Evolutionary conservation across 1,140 invertebrate species (phyloP).

Genomic region (Odontomachus brunneus): DNA sequence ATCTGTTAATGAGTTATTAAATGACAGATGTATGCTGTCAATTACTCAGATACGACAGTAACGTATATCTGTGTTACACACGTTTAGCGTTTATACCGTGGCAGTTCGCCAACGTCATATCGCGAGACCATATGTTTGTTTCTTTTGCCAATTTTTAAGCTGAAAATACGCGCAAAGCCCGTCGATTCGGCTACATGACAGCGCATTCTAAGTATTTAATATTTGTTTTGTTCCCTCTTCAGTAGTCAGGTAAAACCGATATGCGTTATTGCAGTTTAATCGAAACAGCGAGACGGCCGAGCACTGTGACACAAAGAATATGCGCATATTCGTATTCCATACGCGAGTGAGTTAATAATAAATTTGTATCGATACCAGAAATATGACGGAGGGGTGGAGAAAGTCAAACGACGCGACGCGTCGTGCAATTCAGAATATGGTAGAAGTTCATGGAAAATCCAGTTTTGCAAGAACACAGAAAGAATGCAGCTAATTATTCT

Average conservation of each 20-base stretch:
- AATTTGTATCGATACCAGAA: slow-evolving; percentile 40
- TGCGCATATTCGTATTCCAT: slow-evolving; percentile 15
- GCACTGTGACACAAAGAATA: slow-evolving; percentile 42
- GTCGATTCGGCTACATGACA: background rate
- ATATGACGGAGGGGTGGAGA: background rate
- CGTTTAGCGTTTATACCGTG: background rate
- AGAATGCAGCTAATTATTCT: too few species aligned
- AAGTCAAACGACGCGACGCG: background rate
- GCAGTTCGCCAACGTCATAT: background rate
- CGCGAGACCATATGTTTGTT: too few species aligned
- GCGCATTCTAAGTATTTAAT: slow-evolving; percentile 58
- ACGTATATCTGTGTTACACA: background rate
- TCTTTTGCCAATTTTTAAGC: background rate
- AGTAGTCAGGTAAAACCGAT: slow-evolving; percentile 25
- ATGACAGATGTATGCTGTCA: background rate
- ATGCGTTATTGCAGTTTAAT: slow-evolving; percentile 55
- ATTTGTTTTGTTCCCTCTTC: slow-evolving; percentile 7
- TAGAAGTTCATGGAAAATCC: too few species aligned
- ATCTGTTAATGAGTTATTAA: background rate
- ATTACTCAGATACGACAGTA: background rate
- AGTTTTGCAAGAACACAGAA: too few species aligned
- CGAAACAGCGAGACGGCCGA: slow-evolving; percentile 16
- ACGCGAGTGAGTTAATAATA: slow-evolving; percentile 40
- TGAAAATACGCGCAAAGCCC: background rate
- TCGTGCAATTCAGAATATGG: slow-evolving; percentile 13